These are phyloP conservation scores for Sinodicranocentrus sp. DNA, from an alignment of 2,888 invertebrate genomes.

Conservation along the genomic window DNA sequence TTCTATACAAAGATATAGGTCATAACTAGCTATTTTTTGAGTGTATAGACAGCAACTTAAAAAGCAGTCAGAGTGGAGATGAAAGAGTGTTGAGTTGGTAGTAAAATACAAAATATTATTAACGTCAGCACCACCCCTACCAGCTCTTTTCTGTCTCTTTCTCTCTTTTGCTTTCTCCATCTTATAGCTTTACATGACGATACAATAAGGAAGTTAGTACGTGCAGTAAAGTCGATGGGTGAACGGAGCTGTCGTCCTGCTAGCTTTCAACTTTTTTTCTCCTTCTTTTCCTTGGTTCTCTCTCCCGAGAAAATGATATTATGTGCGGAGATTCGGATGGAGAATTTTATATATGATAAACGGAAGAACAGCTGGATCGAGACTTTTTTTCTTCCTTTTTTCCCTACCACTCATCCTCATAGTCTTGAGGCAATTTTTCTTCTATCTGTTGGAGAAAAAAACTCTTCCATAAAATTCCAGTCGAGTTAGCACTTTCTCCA, in stretches of 20 bases:
- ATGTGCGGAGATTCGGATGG: conserved; percentile 51
- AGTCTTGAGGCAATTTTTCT: conserved; percentile 54
- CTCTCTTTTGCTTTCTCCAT: no score
- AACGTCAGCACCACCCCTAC: conserved; percentile 28
- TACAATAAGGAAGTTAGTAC: conserved; percentile 25
- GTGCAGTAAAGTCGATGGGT: conserved; percentile 29
- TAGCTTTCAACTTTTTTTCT: conserved; percentile 33
- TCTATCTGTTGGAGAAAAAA: conserved; percentile 46
- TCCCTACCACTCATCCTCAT: not conserved
- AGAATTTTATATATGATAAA: conserved; percentile 62
- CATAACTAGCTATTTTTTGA: not conserved
- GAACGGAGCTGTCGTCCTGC: conserved; percentile 29
- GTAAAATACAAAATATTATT: conserved; percentile 53
- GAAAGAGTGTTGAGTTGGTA: conserved; percentile 32
- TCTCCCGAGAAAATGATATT: conserved; percentile 47
- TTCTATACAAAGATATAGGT: conserved; percentile 10
- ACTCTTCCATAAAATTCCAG: conserved; percentile 67
- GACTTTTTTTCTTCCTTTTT: conserved; percentile 28
- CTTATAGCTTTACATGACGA: no score
- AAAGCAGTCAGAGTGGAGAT: not conserved
- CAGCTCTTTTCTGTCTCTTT: no score
- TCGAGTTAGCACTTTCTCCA: conserved; percentile 66
- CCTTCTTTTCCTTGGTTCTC: not conserved
- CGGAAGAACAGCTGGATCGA: conserved; percentile 63
- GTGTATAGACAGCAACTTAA: not conserved